Evolutionary conservation across 2,888 invertebrate species (phyloP).

Genomic region (Spilarctia lutea): DNA sequence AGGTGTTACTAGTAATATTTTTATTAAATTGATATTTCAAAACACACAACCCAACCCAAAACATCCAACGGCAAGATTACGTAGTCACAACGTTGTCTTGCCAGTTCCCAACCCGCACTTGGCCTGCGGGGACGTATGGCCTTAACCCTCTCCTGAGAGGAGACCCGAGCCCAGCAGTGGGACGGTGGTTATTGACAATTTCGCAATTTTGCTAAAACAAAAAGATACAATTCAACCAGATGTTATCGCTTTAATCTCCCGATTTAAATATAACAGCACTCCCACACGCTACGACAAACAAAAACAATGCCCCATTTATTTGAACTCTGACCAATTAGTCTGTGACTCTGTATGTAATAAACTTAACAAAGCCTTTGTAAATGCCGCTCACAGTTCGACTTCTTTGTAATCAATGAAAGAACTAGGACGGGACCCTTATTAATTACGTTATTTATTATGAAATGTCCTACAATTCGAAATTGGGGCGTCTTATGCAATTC

Average conservation of each 20-base stretch:
- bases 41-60: neutral
- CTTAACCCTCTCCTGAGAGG: no score
- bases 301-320: constrained; percentile 27
- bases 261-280: constrained; percentile 17
- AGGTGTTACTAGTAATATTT: neutral
- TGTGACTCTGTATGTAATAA: constrained; percentile 19
- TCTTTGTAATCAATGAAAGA: constrained; percentile 37
- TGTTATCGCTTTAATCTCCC: constrained; percentile 15
- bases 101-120: no score
- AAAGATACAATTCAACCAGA: constrained; percentile 15
- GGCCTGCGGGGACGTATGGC: no score
- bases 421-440: constrained; percentile 39
- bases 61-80: no score
- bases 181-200: neutral
- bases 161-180: no score
- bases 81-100: no score
- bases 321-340: constrained; percentile 35
- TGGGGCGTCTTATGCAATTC: neutral
- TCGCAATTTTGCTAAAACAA: neutral
- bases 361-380: constrained; percentile 29
- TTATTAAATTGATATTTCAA: neutral
- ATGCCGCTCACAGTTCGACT: constrained; percentile 22
- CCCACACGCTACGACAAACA: constrained; percentile 19
- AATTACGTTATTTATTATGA: constrained; percentile 35
- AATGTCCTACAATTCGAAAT: constrained; percentile 25